Evolutionary conservation across 1,140 invertebrate genomes (phyloP).

Genomic region (Drosophila parvula): DNA sequence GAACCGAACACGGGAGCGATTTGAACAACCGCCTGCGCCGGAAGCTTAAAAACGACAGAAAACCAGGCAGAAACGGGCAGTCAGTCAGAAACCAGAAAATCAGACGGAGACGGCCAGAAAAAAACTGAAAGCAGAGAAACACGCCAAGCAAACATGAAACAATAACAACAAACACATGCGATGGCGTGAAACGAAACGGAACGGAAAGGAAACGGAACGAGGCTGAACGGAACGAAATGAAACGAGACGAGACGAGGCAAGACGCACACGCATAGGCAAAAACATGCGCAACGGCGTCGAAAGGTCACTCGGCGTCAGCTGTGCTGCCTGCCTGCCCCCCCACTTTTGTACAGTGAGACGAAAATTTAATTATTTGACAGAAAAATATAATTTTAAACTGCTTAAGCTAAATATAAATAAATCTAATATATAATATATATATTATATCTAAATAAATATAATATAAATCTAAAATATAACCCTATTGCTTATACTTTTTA

Average conservation of each 20-base stretch:
- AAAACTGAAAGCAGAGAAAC: slow-evolving; percentile 27
- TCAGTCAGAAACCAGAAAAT: slow-evolving; percentile 14
- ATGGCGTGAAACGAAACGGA: slow-evolving; percentile 19
- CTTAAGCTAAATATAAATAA: no score
- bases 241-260: slow-evolving; percentile 71
- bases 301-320: slow-evolving; percentile 17
- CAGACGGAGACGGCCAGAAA: slow-evolving; percentile 20
- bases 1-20: slow-evolving; percentile 50
- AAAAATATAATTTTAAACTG: background rate
- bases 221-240: slow-evolving; percentile 27
- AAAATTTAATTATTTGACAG: background rate
- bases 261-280: slow-evolving; percentile 41
- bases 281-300: slow-evolving; percentile 39
- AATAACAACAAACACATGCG: slow-evolving; percentile 1
- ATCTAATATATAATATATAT: no score
- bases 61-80: slow-evolving; percentile 23
- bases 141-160: slow-evolving; percentile 23
- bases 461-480: background rate
- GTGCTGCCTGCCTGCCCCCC: background rate
- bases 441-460: no score
- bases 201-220: slow-evolving; percentile 18
- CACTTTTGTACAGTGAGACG: background rate
- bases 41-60: slow-evolving; percentile 73
- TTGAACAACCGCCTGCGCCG: slow-evolving; percentile 77
- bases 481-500: background rate